Base-by-base conservation (phyloP, 2,797 vertebrate species). In the Mionectes olivaceus region DNA sequence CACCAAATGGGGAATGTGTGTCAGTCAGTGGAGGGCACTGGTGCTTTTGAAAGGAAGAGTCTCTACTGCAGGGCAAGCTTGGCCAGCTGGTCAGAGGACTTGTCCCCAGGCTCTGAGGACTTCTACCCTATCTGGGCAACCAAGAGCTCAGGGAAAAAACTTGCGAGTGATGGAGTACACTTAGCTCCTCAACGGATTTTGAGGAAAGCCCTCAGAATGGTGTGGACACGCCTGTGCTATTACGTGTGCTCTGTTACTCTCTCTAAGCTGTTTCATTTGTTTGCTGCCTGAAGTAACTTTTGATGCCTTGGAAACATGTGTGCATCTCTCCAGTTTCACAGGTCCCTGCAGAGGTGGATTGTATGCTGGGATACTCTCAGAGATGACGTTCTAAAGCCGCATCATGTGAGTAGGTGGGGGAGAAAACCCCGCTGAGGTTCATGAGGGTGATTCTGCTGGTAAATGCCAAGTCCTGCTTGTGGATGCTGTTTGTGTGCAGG, bases 351-450 rank as follows among this genome's bases (percentile, higher is more conserved):
- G 33, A 30, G 1, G 1, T 43, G 52, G 10, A 13, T 4, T 78
- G 8, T 28, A 19, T 1, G 4, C 19, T 5, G 2, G 14, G 25
- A 41, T 70, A 53, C 23, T 61, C 59, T 39, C 35, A 44, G 52
- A 76, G 35, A 10, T 52, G 59, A 80, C 0, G 4, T 41, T 89
- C 50, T 56, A 49, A 71, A 84, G 25, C 13, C 15, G 23, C 13
- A 14, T 33, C 0, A 0, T 2, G 0, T 16, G 16, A 76, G 5
- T 33, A 61, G 28, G 19, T 53, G 11, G 47, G 28, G n/a, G 19
- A 87, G 3, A 90, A 84, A 87, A 19, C 13, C 13, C 23, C 23
- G 32, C 44, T 88, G 75, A 30, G 10, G 17, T 64, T 55, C 16
- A 4, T 4, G 39, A 67, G 19, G 15, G 23, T 19, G 13, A 24